Evolutionary conservation across 2,888 invertebrate species (phyloP).

Genomic region (Thecophora atra): DNA sequence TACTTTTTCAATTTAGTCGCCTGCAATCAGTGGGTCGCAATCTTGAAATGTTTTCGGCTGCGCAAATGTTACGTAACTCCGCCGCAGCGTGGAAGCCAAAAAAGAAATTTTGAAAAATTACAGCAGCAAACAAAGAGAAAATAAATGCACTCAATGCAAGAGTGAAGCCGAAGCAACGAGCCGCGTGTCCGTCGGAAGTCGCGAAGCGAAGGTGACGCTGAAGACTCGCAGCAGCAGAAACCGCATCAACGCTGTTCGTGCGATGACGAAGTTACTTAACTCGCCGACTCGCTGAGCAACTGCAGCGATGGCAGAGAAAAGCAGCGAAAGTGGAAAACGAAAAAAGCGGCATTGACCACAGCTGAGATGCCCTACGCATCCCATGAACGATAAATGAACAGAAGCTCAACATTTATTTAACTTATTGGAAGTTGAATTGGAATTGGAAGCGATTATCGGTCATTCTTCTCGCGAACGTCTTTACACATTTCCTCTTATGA

Average conservation of each 20-base stretch:
- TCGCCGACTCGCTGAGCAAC: too few species aligned
- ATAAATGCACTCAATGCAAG: conserved; percentile 1
- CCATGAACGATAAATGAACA: too few species aligned
- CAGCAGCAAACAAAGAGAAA: background rate
- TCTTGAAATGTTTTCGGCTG: background rate
- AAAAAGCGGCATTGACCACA: too few species aligned
- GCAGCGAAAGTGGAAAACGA: too few species aligned
- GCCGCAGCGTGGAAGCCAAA: conserved; percentile 15
- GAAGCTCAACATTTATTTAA: too few species aligned
- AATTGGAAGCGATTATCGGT: too few species aligned
- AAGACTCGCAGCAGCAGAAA: conserved; percentile 1
- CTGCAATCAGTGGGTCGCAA: background rate
- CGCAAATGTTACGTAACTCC: conserved; percentile 2
- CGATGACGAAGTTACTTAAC: too few species aligned
- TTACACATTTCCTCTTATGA: too few species aligned
- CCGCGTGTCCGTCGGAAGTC: conserved; percentile 24
- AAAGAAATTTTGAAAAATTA: conserved; percentile 10
- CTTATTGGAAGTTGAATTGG: too few species aligned
- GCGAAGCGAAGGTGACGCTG: conserved; percentile 18
- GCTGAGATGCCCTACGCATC: too few species aligned
- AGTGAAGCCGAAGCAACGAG: conserved; percentile 9
- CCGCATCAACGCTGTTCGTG: background rate
- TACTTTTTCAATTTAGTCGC: conserved; percentile 24
- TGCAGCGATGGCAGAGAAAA: too few species aligned
- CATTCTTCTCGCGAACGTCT: too few species aligned